A percentile compares a stretch with the other conserved stretches of the same genome.
These are phyloP conservation scores for Xestia xanthographa DNA, from an alignment of 2,888 invertebrate genomes.

Conservation along the genomic window DNA sequence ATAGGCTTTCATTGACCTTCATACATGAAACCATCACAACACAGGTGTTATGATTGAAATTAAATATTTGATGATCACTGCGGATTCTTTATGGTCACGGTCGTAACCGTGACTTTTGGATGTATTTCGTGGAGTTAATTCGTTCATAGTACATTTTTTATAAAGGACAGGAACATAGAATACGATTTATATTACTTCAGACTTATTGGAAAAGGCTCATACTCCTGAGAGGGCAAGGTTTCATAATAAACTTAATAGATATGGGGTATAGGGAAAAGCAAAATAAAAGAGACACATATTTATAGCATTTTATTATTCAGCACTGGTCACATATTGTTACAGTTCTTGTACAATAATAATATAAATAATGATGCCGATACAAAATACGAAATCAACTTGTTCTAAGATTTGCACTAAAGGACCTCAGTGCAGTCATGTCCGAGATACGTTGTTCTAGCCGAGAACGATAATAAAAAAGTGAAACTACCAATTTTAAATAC, in stretches of 20 bases:
- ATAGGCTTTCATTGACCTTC: conserved; percentile 79
- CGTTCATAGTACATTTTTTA: conserved; percentile 44
- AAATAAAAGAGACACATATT: conserved; percentile 64
- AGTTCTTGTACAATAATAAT: conserved; percentile 69
- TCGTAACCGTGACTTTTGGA: conserved; percentile 73
- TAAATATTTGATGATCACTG: conserved; percentile 84
- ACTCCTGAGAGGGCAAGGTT: not conserved
- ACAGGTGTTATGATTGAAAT: conserved; percentile 89
- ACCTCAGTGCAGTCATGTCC: conserved; percentile 75
- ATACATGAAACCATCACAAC: conserved; percentile 74
- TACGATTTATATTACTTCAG: not conserved
- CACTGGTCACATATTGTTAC: conserved; percentile 78
- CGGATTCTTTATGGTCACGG: conserved; percentile 73
- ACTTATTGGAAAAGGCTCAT: not conserved
- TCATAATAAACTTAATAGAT: not conserved
- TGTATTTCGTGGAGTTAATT: conserved; percentile 42
- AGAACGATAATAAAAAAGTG: conserved; percentile 78
- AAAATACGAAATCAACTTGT: conserved; percentile 65
- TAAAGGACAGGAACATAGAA: conserved; percentile 29
- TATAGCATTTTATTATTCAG: conserved; percentile 84
- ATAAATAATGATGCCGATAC: conserved; percentile 75
- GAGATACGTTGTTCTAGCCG: conserved; percentile 72
- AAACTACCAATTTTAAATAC: conserved; percentile 88
- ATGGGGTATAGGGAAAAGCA: not conserved
- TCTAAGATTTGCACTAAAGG: conserved; percentile 55